Evolutionary conservation across 2,888 invertebrate species (phyloP).

Genomic region (Sesia bembeciformis): DNA sequence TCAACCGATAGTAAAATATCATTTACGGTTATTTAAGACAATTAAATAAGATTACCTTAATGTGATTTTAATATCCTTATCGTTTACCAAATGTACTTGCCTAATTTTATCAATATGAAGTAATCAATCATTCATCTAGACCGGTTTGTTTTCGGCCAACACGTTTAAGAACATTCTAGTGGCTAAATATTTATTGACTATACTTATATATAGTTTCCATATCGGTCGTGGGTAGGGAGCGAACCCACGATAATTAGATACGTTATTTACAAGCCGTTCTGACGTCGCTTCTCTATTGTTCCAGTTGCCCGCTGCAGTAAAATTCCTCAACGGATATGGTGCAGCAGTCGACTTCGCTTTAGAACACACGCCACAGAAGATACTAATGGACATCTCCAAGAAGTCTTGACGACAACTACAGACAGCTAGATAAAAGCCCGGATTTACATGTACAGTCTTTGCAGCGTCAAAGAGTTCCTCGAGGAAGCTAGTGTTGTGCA

Average conservation of each 20-base stretch:
- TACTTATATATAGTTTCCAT: too few relatives aligned
- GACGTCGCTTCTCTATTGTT: constrained; percentile 47
- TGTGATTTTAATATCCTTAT: neutral
- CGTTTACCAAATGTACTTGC: neutral
- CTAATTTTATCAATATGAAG: neutral
- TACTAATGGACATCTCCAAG: constrained; percentile 18
- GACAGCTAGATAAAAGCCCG: neutral
- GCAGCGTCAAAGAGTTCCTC: constrained; percentile 19
- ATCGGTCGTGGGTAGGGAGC: too few relatives aligned
- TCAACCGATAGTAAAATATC: too few relatives aligned
- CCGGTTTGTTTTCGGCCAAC: neutral
- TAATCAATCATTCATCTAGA: neutral
- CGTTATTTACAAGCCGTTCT: constrained; percentile 11
- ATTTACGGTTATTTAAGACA: neutral
- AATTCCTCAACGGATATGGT: constrained; percentile 58
- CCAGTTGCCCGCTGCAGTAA: constrained; percentile 56
- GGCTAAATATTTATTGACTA: neutral
- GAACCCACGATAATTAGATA: too few relatives aligned
- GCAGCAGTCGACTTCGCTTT: constrained; percentile 51
- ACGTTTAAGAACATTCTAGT: neutral
- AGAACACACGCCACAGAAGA: constrained; percentile 1
- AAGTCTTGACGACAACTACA: constrained; percentile 35
- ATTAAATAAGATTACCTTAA: neutral
- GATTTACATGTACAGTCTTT: neutral
- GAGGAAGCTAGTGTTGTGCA: constrained; percentile 40